Percentiles rank a stretch among this genome's conserved stretches.
Conservation (phyloP, 2,113 vertebrate species). For the Orycteropus afer region DNA sequence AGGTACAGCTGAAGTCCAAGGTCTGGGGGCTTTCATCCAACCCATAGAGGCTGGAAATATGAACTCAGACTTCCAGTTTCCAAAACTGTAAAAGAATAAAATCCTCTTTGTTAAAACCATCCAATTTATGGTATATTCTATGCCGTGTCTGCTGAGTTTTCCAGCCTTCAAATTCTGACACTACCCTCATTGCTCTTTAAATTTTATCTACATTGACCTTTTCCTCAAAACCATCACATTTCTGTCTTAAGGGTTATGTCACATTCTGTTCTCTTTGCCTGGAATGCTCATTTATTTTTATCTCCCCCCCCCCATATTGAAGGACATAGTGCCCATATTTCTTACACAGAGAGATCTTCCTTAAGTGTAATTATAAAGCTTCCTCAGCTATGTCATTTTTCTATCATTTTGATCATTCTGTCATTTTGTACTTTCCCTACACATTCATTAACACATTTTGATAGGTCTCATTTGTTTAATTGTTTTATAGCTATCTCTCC, state of each 20-base stretch:
- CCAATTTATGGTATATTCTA: no score
- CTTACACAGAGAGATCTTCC: background rate
- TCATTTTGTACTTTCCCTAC: background rate
- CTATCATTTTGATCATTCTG: background rate
- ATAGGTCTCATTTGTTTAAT: background rate
- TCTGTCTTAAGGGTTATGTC: background rate
- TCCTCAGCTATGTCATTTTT: accelerated
- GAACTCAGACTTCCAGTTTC: no score
- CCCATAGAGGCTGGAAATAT: no score
- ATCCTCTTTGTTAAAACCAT: no score
- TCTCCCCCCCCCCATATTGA: background rate
- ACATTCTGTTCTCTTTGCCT: no score
- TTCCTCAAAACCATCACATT: background rate
- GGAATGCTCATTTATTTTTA: no score
- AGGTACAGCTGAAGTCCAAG: no score
- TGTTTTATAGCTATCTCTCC: background rate
- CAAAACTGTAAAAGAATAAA: no score
- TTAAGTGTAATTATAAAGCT: background rate
- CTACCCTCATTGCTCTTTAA: background rate
- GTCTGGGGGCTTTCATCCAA: no score
- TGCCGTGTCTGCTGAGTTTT: background rate
- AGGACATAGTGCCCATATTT: background rate
- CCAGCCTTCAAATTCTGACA: background rate
- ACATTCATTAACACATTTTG: background rate
- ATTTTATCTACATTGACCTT: background rate